phyloP scores from a whole-genome alignment of 2,113 vertebrate species.

The Agapornis roseicollis region DNA sequence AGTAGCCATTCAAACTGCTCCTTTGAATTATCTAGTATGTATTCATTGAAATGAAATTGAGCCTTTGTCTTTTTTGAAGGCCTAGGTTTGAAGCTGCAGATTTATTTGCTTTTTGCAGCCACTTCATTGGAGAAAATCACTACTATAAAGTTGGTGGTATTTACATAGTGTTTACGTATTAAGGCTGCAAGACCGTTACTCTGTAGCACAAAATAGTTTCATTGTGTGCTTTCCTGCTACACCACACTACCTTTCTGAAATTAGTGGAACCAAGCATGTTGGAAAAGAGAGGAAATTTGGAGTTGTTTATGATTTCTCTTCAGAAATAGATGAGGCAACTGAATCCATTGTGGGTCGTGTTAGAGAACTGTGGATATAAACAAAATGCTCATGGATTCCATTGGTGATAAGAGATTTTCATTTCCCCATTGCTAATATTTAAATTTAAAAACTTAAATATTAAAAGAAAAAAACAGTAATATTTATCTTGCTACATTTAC shows the following conservation, averaged over 20 bases:
- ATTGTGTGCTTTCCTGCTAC: fast-evolving
- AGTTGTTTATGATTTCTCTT: background rate
- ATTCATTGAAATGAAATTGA: background rate
- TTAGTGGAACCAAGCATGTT: fast-evolving
- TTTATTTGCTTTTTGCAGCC: background rate
- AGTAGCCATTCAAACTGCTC: background rate
- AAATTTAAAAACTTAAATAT: background rate
- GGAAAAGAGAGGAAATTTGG: background rate
- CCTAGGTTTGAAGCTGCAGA: background rate
- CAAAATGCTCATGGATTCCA: background rate
- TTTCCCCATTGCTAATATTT: background rate
- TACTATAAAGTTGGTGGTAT: background rate
- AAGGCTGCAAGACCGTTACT: background rate
- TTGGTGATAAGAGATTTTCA: background rate
- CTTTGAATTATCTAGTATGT: background rate
- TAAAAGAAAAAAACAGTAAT: background rate
- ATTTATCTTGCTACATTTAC: background rate
- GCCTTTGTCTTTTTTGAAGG: background rate
- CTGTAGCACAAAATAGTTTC: background rate
- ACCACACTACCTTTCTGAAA: background rate
- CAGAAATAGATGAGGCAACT: background rate
- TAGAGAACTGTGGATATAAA: background rate
- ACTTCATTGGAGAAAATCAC: background rate
- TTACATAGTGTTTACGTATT: background rate
- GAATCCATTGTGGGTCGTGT: background rate